Evolutionary conservation across 2,888 invertebrate species (phyloP), one percentile per base, ranked within the genome.

Genomic region (Achlya flavicornis): DNA sequence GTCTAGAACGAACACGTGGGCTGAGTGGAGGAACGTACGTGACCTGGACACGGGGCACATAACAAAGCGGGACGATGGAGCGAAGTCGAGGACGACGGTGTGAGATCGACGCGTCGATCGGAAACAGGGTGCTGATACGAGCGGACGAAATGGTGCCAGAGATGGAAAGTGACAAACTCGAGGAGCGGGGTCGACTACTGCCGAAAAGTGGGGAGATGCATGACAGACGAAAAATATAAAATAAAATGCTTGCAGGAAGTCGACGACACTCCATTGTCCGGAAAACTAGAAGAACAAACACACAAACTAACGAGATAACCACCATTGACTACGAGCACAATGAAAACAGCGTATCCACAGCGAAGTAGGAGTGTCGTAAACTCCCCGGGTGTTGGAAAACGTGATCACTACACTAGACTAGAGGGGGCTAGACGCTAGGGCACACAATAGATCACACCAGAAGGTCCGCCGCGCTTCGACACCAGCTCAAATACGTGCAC

Each of bases 151-250:
- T 79, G 78, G 87, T 85, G 87, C 84, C 81, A 69, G 74, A 77
- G 64, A 67, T 62, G 72, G 73, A 70, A 68, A 70, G 73, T 75
- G 70, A 74, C 76, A 74, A 71, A 69, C 65, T 76, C 72, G 72
- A 68, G 71, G 76, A 80, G 78, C 75, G 77, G 74, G 77, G 71
- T 73, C 73, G 73, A 75, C 74, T 71, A 68, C 75, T 76, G 78
- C 80, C 74, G 78, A 79, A 78, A 83, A 83, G 83, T 80, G 86
- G 84, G 80, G 71, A 76, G 84, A 88, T 88, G 88, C 89, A 89
- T 80, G 80, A 88, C 85, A 84, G 82, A 89, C 87, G 85, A 84
- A 75, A 77, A 85, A 86, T 86, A 85, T 81, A 88, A 79, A 84
- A 86, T 88, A 77, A 77, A 78, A 76, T 84, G 80, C 77, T 64